Percentiles rank a stretch among this genome's conserved stretches.
Evolutionary conservation across 1,140 invertebrate species (phyloP).

Genomic region (Sipha flava): DNA sequence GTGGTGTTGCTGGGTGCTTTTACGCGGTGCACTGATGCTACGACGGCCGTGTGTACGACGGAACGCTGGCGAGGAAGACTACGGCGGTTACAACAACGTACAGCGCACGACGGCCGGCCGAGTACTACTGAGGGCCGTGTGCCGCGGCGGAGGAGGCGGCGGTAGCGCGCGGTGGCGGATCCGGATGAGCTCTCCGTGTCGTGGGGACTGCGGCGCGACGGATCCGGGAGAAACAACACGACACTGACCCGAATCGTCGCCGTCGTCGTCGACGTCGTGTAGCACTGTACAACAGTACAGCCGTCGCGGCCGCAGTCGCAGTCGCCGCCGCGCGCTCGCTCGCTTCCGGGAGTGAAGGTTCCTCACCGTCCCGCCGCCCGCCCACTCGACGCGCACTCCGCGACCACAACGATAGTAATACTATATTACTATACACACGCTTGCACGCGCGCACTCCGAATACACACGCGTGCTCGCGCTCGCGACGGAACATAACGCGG

Average conservation of each 20-base stretch:
- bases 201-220: neutral
- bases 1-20: too few relatives aligned
- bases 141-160: neutral
- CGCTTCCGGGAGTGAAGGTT: slow-evolving; percentile 30
- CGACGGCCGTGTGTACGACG: too few relatives aligned
- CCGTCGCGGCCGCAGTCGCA: slow-evolving; percentile 7
- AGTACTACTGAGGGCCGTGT: neutral
- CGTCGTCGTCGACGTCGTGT: neutral
- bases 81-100: neutral
- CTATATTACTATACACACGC: too few relatives aligned
- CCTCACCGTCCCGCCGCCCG: neutral
- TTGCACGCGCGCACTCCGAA: neutral
- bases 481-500: neutral
- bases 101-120: neutral
- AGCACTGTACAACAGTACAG: too few relatives aligned
- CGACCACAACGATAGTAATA: neutral
- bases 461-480: neutral
- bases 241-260: slow-evolving; percentile 31
- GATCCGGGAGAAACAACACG: slow-evolving; percentile 32
- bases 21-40: too few relatives aligned
- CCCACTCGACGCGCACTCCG: neutral
- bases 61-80: too few relatives aligned
- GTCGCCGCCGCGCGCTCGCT: neutral
- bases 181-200: slow-evolving; percentile 28
- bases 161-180: neutral